phyloP scores from a whole-genome alignment of 2,113 vertebrate genomes.

The Centropus bengalensis region DNA sequence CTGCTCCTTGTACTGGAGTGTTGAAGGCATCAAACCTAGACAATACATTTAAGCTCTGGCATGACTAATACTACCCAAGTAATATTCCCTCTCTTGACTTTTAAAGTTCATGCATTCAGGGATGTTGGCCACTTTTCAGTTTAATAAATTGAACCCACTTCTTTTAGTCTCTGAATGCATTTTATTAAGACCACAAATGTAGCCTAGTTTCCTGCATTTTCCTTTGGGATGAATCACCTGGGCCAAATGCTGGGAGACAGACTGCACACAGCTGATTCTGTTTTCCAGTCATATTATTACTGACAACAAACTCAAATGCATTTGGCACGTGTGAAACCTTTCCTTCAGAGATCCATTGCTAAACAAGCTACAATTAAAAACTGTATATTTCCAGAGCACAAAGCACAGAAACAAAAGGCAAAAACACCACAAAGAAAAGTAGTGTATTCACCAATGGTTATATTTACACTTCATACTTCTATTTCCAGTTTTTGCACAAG shows the following conservation, averaged over 20 bases:
- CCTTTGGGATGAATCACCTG: not conserved
- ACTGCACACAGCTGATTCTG: not conserved
- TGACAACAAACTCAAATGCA: not conserved
- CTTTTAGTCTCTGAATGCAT: not conserved
- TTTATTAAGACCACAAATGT: not conserved
- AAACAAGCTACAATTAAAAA: not conserved
- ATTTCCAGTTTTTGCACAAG: not conserved
- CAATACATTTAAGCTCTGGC: not conserved
- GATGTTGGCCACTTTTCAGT: not conserved
- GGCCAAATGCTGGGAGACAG: not conserved
- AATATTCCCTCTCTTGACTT: not conserved
- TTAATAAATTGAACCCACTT: not conserved
- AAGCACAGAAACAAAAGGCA: not conserved
- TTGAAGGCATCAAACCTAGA: not conserved
- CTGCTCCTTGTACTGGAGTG: not conserved
- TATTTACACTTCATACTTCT: not conserved
- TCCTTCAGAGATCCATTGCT: not conserved
- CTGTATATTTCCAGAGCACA: not conserved
- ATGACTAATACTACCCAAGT: not conserved
- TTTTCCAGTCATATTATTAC: not conserved
- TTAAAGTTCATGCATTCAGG: not conserved
- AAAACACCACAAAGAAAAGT: not conserved
- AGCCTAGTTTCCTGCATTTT: not conserved
- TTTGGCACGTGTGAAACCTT: not conserved
- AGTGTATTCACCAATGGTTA: not conserved